Conservation (phyloP, 2,888 invertebrate genomes). For the Sthenelais limicola region DNA sequence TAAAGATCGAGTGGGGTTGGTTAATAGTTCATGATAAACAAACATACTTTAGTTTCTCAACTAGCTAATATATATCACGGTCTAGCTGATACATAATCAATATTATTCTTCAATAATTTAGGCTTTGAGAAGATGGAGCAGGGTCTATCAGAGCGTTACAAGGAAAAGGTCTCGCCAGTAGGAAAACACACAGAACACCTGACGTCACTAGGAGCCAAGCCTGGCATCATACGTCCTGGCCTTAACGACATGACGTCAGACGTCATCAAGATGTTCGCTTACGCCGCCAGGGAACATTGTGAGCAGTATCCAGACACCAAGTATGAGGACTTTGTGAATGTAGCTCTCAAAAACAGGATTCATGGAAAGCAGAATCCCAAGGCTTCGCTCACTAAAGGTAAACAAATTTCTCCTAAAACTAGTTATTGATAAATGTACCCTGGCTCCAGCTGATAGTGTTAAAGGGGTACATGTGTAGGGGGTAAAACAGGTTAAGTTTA, state of each 20-base stretch:
- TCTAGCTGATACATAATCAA: too few species aligned
- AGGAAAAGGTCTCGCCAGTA: slow-evolving; percentile 63
- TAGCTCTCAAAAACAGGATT: slow-evolving; percentile 64
- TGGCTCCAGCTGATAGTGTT: too few species aligned
- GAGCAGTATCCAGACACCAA: slow-evolving; percentile 58
- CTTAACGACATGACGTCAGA: slow-evolving; percentile 67
- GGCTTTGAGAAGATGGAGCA: slow-evolving; percentile 69
- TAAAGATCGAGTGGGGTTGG: too few species aligned
- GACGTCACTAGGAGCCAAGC: slow-evolving; percentile 60
- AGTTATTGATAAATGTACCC: too few species aligned
- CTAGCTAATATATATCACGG: too few species aligned
- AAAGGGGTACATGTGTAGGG: too few species aligned
- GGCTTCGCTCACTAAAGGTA: slow-evolving; percentile 58
- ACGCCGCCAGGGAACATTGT: slow-evolving; percentile 66
- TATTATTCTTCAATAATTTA: slow-evolving; percentile 41
- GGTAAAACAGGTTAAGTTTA: too few species aligned
- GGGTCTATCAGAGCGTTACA: slow-evolving; percentile 63
- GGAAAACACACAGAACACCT: slow-evolving; percentile 64
- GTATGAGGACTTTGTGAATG: slow-evolving; percentile 58
- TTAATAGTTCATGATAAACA: slow-evolving; percentile 2
- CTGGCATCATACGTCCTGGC: slow-evolving; percentile 57
- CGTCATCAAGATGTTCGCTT: slow-evolving; percentile 67
- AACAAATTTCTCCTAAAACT: too few species aligned
- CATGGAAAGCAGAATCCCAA: slow-evolving; percentile 64
- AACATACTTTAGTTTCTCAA: too few species aligned